Evolutionary conservation across 1,140 invertebrate species (phyloP), one percentile per base, ranked within the genome.

Genomic region (Drosophila aff.): DNA sequence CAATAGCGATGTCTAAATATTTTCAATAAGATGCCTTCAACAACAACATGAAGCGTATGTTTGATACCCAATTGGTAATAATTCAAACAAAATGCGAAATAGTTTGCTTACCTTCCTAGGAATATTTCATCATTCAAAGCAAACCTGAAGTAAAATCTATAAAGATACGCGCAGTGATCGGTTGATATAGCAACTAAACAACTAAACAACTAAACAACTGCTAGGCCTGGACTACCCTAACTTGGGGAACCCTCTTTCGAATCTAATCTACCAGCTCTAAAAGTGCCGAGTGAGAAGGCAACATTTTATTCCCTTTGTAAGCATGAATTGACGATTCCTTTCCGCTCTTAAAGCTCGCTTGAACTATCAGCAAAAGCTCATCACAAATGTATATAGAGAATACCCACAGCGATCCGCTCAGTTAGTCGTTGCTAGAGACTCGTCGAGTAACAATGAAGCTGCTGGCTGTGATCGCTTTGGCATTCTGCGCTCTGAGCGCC

Each of bases 281-380:
- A 16, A 26, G 7, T 26, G 21, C 23, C 6, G 15, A 49, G 1
- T 31, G 8, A 23, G 28, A 31, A 31, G 28, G 28, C 28, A 31
- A 31, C 7, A 31, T 31, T 7, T 33, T 33, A 33, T 33, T 33
- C 9, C 8, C 8, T 33, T 10, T 11, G 10, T 33, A 33, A 82
- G 28, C 79, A 64, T 82, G 79, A 82, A 10, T 49, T 10, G 7
- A 3, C 15, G 52, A 46, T 4, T 46, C 31, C 31, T 9, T 31
- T 10, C 9, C 9, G 9, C 31, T 9, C 9, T 33, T 41, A 59
- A 47, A 59, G 62, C 57, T 65, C 7, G 0, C 18, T 33, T 15
- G 8, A 4, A 3, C 44, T 82, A 75, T 79, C 81, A 62, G 33
- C 4, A 16, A 76, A 83, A 76, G 71, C 55, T 76, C 16, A 0